Evolutionary conservation across 1,140 invertebrate genomes (phyloP), one percentile per base, ranked within the genome.

Genomic region (Pemphigus obesinymphae): DNA sequence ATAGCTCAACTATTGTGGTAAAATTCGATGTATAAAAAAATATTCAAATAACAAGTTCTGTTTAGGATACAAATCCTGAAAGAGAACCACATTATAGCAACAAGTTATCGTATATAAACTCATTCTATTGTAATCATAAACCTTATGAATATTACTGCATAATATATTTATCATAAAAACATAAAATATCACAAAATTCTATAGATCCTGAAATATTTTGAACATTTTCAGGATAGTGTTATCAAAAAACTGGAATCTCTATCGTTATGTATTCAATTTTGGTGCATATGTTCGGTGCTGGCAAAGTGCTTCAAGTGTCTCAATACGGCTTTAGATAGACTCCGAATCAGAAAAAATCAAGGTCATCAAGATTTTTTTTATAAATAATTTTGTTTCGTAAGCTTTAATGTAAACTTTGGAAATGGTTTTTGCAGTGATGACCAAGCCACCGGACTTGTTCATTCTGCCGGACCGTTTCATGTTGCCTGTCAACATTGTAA

Each of bases 221-320:
- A n/a, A n/a, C n/a, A n/a, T n/a, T n/a, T 76, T 26, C 20, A 82
- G 82, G 82, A 82, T 23, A 66, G 26, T 1, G 73, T 82, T 10
- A 45, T 68, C 0, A 53, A 80, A 13, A 82, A 82, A 80, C 34
- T 82, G 34, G 73, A 70, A 55, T 73, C 82, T 0, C 10, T 82
- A 17, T 80, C 82, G 23, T 5, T 82, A 0, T 82, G 82, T 50
- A 31, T 78, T 13, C 72, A 78, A 78, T 82, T 82, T 48, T 82
- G 73, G 61, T 34, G 72, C 17, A 34, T 80, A 6, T 75, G 82
- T 50, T 75, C 73, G 13, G 31, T 75, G 0, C 20, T 82, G 7
- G 17, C 75, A 11, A 75, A 82, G 48, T 78, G 82, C 37, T 82
- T 80, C 6, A 68, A 53, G 26, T 80, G 34, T 66, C 34, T 82